Base-by-base conservation (phyloP, 2,888 invertebrate species). In the Eupithecia exiguata region DNA sequence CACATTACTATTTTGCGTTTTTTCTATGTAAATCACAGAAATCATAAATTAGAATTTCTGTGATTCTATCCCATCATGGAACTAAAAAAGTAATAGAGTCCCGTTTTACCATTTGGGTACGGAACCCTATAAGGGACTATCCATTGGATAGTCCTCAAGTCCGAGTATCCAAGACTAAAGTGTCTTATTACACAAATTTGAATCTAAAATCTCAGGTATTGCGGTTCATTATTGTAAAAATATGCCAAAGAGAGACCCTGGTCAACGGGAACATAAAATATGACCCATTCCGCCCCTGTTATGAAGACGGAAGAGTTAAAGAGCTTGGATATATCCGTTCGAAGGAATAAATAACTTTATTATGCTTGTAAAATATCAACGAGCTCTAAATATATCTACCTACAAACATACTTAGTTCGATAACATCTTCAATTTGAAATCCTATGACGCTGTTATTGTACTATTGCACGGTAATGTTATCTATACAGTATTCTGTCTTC, bases 231-330 rank as follows among this genome's bases (percentile, higher is more conserved):
- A 49, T 68, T 36, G 18, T 21, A 49, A 36, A 30, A 70, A 53
- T 5, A 35, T 68, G 9, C 38, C 65, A 12, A 5, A 30, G 12
- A 74, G 74, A 71, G 74, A 61, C 14, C 43, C 38, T 25, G 65
- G 40, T 35, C 49, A 40, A 12, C 58, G 18, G 66, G 49, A 66
- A 46, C 21, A 71, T 79, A 79, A 76, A 80, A 78, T 79, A 78
- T 77, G 71, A 71, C 70, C 69, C 76, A 70, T 79, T 80, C 69
- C 75, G 69, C 78, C 75, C 71, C 70, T 69, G 71, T 76, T 77
- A 77, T 75, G 74, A 77, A 74, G 77, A 78, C 72, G 74, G 72
- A 75, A 73, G 74, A 76, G 75, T 74, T 78, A 72, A 53, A 68
- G 74, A 77, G 73, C 66, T 62, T 49, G 58, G 66, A 66, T 61